These are phyloP conservation scores for Nemopilema nomurai DNA, from an alignment of 30 jellyfish, hydroid and myxozoan species.

Conservation along the genomic window DNA sequence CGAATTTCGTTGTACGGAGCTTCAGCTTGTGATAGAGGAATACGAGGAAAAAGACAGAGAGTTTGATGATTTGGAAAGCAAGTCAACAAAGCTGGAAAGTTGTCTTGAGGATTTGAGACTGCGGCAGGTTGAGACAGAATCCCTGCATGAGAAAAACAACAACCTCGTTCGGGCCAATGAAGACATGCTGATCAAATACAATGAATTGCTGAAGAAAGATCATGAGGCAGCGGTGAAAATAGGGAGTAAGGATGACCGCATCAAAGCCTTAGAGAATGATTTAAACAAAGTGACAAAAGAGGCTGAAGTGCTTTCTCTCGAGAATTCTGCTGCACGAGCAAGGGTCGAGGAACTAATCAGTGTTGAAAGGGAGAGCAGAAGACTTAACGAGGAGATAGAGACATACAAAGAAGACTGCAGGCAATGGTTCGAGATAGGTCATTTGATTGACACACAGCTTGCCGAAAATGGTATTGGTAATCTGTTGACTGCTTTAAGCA, in stretches of 20 bases:
- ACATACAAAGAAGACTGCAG: not conserved
- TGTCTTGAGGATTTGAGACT: not conserved
- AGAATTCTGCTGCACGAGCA: no score
- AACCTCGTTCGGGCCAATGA: not conserved
- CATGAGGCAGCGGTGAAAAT: not conserved
- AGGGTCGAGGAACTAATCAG: not conserved
- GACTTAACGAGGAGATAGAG: not conserved
- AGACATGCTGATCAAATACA: not conserved
- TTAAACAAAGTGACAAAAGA: no score
- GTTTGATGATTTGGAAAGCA: not conserved
- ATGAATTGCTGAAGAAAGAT: not conserved
- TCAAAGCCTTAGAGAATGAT: not conserved
- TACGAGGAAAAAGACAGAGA: not conserved
- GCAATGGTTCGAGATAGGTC: not conserved
- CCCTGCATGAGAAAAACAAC: not conserved
- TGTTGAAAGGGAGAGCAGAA: not conserved
- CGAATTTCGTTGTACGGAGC: not conserved
- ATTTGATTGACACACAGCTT: not conserved
- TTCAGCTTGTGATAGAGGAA: not conserved
- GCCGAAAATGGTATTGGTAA: not conserved
- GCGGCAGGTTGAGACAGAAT: not conserved
- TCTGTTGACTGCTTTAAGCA: not conserved
- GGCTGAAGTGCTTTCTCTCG: no score
- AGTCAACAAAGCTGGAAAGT: not conserved
- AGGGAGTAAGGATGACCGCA: not conserved